Percentiles rank a stretch among this genome's conserved stretches.
These are phyloP conservation scores for Phainopepla nitens DNA, from an alignment of 2,113 vertebrate genomes.

Conservation along the genomic window DNA sequence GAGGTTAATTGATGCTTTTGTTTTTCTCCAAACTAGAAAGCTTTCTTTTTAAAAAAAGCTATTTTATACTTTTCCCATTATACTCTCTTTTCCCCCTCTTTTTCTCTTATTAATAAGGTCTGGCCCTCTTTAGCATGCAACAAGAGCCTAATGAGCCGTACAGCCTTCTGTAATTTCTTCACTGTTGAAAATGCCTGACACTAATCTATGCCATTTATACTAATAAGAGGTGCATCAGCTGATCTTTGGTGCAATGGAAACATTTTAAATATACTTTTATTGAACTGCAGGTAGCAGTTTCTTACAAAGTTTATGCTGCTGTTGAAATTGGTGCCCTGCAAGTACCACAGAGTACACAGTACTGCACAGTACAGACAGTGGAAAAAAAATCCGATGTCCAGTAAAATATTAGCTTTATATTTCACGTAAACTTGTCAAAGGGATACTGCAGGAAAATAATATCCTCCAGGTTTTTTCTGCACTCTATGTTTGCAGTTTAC, in stretches of 20 bases:
- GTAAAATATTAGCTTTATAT: background rate
- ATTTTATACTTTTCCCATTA: slow-evolving; percentile 29
- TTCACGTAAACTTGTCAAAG: slow-evolving; percentile 25
- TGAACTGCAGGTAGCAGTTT: slow-evolving; percentile 58
- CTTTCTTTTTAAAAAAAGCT: background rate
- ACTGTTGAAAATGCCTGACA: slow-evolving; percentile 79
- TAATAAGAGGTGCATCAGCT: slow-evolving; percentile 78
- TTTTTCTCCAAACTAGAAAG: slow-evolving; percentile 13
- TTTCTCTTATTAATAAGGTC: slow-evolving; percentile 74
- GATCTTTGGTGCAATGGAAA: slow-evolving; percentile 74
- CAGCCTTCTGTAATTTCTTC: slow-evolving; percentile 80
- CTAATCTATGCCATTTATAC: slow-evolving; percentile 82
- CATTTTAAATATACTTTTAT: slow-evolving; percentile 68
- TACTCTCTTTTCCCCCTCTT: background rate
- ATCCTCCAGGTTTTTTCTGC: background rate
- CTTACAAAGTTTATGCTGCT: slow-evolving; percentile 24
- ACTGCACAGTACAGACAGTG: background rate
- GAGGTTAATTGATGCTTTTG: background rate
- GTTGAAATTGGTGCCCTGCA: background rate
- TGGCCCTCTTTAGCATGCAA: slow-evolving; percentile 76
- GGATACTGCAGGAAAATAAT: background rate
- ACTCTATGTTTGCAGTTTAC: background rate
- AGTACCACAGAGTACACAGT: background rate
- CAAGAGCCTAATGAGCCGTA: slow-evolving; percentile 77
- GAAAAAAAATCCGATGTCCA: background rate